phyloP scores from a whole-genome alignment of 2,113 vertebrate species.

The Cygnus atratus region DNA sequence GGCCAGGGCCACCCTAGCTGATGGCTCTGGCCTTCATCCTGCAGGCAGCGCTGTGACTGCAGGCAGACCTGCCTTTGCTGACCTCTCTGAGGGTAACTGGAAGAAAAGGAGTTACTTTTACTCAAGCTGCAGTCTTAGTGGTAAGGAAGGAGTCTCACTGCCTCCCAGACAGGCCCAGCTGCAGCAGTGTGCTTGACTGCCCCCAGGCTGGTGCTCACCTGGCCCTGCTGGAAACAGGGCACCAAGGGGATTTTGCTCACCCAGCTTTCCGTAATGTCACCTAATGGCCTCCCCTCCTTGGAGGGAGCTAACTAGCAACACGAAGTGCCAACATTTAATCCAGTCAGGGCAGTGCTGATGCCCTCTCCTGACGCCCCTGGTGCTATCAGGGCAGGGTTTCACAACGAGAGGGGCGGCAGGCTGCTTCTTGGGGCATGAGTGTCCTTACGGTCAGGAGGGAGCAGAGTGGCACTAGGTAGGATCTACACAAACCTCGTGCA shows the following conservation, averaged over 20 bases:
- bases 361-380: neutral
- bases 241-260: no score
- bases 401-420: neutral
- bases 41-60: neutral
- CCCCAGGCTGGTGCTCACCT: no score
- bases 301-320: neutral
- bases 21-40: neutral
- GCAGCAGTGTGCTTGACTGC: no score
- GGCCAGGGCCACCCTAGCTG: no score
- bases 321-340: accelerated
- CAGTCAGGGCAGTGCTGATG: neutral
- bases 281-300: no score
- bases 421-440: neutral
- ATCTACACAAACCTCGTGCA: conserved; percentile 74
- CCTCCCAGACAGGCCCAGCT: neutral
- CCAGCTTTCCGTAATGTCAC: no score
- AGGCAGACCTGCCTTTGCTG: neutral
- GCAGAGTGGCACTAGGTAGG: neutral
- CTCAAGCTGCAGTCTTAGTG: neutral
- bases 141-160: neutral
- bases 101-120: neutral
- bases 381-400: neutral
- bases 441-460: neutral
- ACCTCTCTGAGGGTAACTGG: neutral
- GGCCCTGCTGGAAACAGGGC: no score